Percentiles rank a stretch among this genome's conserved stretches.
These are phyloP conservation scores for Coreius guichenoti DNA, from an alignment of 2,797 vertebrate species.

Conservation along the genomic window DNA sequence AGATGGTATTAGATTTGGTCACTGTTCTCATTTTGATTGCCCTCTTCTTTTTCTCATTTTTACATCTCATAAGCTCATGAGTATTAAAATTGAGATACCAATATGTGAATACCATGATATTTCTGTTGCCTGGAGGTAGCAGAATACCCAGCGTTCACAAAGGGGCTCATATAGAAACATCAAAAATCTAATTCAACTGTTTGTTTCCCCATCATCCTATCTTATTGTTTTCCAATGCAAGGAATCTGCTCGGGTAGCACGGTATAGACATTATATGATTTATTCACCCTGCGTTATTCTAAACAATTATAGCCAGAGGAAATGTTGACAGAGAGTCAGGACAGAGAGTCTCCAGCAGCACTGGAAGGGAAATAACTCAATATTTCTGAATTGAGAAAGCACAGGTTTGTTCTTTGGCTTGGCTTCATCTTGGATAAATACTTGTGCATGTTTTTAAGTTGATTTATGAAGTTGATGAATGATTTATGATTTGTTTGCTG, in stretches of 20 bases:
- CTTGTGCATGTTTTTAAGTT: not conserved
- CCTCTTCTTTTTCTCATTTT: not conserved
- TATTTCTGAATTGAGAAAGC: not conserved
- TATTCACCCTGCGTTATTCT: not conserved
- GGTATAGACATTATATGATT: not conserved
- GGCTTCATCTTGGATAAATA: not conserved
- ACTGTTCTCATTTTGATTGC: conserved; percentile 7
- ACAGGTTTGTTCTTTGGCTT: not conserved
- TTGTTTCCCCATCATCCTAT: not conserved
- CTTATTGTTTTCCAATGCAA: not conserved
- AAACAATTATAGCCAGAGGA: conserved; percentile 17
- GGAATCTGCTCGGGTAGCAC: not conserved
- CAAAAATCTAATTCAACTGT: conserved; percentile 16
- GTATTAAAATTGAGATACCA: not conserved
- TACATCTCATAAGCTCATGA: not conserved
- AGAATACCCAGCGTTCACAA: conserved; percentile 18
- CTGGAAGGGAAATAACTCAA: not conserved
- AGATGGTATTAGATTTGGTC: conserved; percentile 6
- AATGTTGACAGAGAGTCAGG: not conserved
- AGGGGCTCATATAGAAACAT: conserved; percentile 19
- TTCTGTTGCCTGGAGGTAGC: conserved; percentile 25
- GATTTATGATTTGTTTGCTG: not conserved
- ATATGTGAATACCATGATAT: conserved; percentile 6
- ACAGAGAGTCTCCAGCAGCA: not conserved
- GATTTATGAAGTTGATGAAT: not conserved